Evolutionary conservation across 2,113 vertebrate genomes (phyloP), one percentile per base, ranked within the genome.

Genomic region (Helogale parvula): DNA sequence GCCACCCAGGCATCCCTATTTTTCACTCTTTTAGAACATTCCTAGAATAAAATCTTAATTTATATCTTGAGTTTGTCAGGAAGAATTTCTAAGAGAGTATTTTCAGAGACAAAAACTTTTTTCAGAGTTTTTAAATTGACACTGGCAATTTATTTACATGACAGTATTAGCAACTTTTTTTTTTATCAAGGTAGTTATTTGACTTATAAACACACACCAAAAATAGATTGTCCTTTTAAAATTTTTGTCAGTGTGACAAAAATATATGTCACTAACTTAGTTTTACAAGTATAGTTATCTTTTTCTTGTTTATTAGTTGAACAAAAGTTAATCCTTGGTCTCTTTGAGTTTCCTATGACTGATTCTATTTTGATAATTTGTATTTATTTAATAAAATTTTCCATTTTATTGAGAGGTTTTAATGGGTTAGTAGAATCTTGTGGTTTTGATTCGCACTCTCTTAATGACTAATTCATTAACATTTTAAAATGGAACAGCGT

Each of bases 311-410:
- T 27, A 52, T 66, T 31, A 50, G 13, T 77, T 52, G n/a, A 68
- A 13, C 4, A 54, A 41, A 79, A 79, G 33, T 54, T 86, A 86
- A 66, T 77, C 19, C 12, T 85, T 86, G 13, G 29, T 54, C 35
- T 79, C 77, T 7, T 86, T 33, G 77, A 7, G 14, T 87, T 93
- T 93, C 21, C 29, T 57, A 27, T 79, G 23, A 87, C 65, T 69
- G 47, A 86, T 57, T 88, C 74, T 25, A 69, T 87, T 87, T 79
- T 93, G 83, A 41, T 54, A 8, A 80, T 80, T 93, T 93, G 38
- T 38, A 45, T 66, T 76, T 71, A 6, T 11, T 52, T 72, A 60
- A 29, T 68, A 83, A 60, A 83, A 79, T 29, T 66, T 23, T 63
- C 57, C 14, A 35, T 38, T 38, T 80, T 16, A 54, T n/a, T 80